Evolutionary conservation across 2,888 invertebrate species (phyloP), one percentile per base, ranked within the genome.

Genomic region (Girardia tigrina): DNA sequence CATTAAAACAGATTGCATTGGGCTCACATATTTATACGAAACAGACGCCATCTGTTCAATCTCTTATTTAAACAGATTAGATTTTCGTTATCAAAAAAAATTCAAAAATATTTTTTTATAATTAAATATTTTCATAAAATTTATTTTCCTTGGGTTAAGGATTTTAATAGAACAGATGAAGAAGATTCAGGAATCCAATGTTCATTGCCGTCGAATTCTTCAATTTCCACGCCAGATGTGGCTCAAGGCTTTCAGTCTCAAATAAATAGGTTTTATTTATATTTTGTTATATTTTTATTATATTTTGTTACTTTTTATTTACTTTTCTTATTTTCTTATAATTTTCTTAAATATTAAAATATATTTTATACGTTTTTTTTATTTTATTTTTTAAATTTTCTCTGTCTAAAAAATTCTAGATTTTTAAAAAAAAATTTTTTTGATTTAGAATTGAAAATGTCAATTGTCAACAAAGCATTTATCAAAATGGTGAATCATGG

Each of bases 1-100:
- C n/a, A n/a, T n/a, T n/a, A 56, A 56, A 56, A 56, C 56, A 56
- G 56, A 56, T 56, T 56, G 56, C n/a, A 56, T 2, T 56, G 56
- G 23, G 56, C 4, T 56, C 8, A 23, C 23, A 20, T 56, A 2
- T 8, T 56, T 56, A 12, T 56, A n/a, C 56, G n/a, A 12, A 56
- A 56, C 56, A 56, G 56, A 56, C 56, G 23, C 56, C 56, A 56
- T n/a, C 56, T 56, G 56, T 23, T 56, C 4, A 56, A 56, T 56
- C 4, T 56, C 56, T 56, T 56, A 2, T 56, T 12, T 12, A n/a
- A 56, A 8, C 4, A 56, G n/a, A 56, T 56, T 56, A 56, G 23
- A 56, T 12, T 56, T 56, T 56, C 2, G 23, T 8, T n/a, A 56
- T 56, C 2, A 12, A 12, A 36, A 12, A 12, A 12, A 16, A 36